Base-by-base conservation (phyloP, 2,113 vertebrate species). In the Benitochromis conjunctus region DNA sequence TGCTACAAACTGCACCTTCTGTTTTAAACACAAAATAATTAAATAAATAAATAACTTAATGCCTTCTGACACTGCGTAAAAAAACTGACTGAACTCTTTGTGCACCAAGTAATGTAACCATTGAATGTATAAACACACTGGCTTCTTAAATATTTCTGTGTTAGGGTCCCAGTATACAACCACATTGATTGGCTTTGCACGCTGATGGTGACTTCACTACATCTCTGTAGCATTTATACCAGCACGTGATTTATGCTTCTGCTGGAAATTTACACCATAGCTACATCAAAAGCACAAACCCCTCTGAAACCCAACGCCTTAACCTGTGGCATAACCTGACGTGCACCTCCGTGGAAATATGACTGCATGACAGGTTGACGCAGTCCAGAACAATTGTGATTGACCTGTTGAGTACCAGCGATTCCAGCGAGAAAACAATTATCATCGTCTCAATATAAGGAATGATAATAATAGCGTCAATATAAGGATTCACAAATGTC, bases 271-370 rank as follows among this genome's bases (percentile, higher is more conserved):
- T 36, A 62, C 31, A 36, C 58, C 16, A 62, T 62, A 36, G 31
- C 29, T 62, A 34, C 58, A 62, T 62, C 29, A 36, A 62, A 60
- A 29, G 29, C 16, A 19, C 29, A 18, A 10, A 12, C 12, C 46
- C 14, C 10, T 21, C 5, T 3, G 1, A 60, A 62, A 62, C 57
- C 11, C 8, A 1, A 60, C 2, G 1, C 5, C 2, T 0, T 62
- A 62, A 62, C 24, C 56, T 57, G 13, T 57, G 56, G 13, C 24
- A 16, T 57, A 9, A 57, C 58, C 18, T 36, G 58, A 62, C 58
- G 36, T 62, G 58, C 31, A 36, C 58, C 2, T 62, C 1, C 5
- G 1, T 36, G 3, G 58, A 62, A 19, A 19, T 62, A 11, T 62
- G 29, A 3, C 16, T 62, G 4, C 9, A 36, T 1, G 16, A 7